Conservation (phyloP, 2,113 vertebrate species). For the Ovis aries region ARS-UI_Ramb_v3.0 NC_056080.1:104727501-104728000, state of each 20-base stretch:
- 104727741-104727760: neutral
- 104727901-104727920: neutral
- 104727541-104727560: neutral
- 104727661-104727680: conserved; percentile 12
- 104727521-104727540: neutral
- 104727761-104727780: neutral
- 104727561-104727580: neutral
- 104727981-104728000: neutral
- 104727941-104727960: neutral
- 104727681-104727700: neutral
- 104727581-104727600: neutral
- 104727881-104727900: neutral
- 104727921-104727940: neutral
- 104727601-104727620: neutral
- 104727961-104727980: neutral
- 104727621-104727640: neutral
- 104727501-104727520: neutral
- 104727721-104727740: neutral
- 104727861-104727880: neutral
- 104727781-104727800: neutral
- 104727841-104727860: neutral
- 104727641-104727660: neutral
- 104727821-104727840: neutral
- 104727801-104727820: neutral
- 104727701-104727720: neutral